Evolutionary conservation across 2,888 invertebrate species (phyloP).

Genomic region (Hydrotaea cyrtoneurina): DNA sequence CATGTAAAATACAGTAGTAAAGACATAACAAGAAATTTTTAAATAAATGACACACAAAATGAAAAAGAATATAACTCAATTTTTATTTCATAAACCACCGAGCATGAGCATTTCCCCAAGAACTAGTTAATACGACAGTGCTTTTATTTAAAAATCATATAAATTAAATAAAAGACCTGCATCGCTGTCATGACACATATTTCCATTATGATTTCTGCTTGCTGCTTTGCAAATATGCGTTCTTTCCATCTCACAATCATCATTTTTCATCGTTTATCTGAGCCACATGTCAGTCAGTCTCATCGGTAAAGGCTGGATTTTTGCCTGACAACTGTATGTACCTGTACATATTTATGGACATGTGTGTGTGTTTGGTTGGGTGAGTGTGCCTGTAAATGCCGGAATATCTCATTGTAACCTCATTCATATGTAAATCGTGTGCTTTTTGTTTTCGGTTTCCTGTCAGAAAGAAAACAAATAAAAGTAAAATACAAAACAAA

Average conservation of each 20-base stretch:
- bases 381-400: not conserved
- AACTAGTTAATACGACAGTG: no score
- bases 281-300: conserved; percentile 1
- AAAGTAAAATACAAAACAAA: not conserved
- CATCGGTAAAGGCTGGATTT: not conserved
- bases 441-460: not conserved
- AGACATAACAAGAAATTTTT: no score
- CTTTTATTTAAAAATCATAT: no score
- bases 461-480: not conserved
- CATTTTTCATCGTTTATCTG: conserved; percentile 14
- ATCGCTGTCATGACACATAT: conserved; percentile 6
- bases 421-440: conserved; percentile 39
- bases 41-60: no score
- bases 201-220: not conserved
- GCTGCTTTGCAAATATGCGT: not conserved
- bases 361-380: no score
- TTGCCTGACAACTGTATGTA: no score
- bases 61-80: no score
- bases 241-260: not conserved
- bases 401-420: conserved; percentile 21
- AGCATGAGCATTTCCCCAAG: no score
- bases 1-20: no score
- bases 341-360: no score
- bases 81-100: no score
- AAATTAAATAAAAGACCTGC: no score